Base-by-base conservation (phyloP, 1,140 invertebrate species). In the Bicyclus anynana region DNA sequence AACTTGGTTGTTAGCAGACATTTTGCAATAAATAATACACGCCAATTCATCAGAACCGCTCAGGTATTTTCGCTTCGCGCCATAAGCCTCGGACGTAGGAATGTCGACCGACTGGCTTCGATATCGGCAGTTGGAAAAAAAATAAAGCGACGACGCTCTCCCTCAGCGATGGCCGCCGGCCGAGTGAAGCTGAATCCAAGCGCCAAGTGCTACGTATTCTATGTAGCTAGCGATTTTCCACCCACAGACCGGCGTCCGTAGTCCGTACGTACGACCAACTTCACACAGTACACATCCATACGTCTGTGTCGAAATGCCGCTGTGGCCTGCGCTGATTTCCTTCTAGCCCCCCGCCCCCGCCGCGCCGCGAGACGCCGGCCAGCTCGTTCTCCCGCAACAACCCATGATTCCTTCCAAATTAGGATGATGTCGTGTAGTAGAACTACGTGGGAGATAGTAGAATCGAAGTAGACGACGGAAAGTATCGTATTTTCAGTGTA, bases 21-120 rank as follows among this genome's bases (percentile, higher is more conserved):
- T 46, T 64, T 61, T 53, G 50, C 61, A 72, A 74, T 76, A 77
- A 84, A 84, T 79, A 83, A 85, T 74, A 69, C 64, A 50, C 58
- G 62, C 61, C 68, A 81, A 81, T 84, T 78, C 77, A 80, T 87
- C 72, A 81, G 69, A 77, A 81, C 59, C 63, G 73, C 68, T 69
- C 61, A 77, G 78, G 80, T 75, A 85, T 87, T 85, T 78, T 62
- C 76, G 72, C 68, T 77, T 82, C 75, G 80, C 77, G 74, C 82
- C 80, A 80, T 85, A 84, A 87, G 67, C 75, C 59, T 69, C 66
- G 58, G 62, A 44, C 67, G 69, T 48, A 66, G 84, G 82, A 87
- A 87, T 87, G 84, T 73, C 74, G 80, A 83, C 74, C 48, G 74
- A 80, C 82, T 72, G 72, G 77, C 72, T 72, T 57, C 71, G 74